phyloP scores from a whole-genome alignment of 2,797 vertebrate species.

The Chelonia mydas region DNA sequence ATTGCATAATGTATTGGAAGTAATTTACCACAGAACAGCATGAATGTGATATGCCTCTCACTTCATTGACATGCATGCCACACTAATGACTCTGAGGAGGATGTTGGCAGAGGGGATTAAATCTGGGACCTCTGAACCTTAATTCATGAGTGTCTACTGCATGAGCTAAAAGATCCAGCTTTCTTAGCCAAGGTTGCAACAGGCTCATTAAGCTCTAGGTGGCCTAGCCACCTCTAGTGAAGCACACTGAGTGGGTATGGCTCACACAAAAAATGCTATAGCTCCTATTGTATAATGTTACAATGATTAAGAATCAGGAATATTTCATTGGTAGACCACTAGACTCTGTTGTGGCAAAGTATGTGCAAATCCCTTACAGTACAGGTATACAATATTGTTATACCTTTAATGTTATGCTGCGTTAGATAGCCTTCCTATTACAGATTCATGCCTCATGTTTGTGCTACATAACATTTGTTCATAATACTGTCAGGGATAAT shows the following conservation, averaged over 20 bases:
- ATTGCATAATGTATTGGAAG: background rate
- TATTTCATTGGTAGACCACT: background rate
- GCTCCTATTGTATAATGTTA: background rate
- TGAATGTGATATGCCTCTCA: background rate
- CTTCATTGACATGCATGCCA: background rate
- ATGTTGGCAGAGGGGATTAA: too few species aligned
- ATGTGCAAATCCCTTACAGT: background rate
- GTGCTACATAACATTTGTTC: background rate
- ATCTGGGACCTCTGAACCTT: too few species aligned
- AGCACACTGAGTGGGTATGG: too few species aligned
- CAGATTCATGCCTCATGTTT: background rate
- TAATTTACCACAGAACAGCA: accelerated
- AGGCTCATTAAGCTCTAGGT: too few species aligned
- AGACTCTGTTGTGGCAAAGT: background rate
- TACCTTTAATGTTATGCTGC: background rate
- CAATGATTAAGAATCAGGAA: background rate
- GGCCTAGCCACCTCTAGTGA: too few species aligned
- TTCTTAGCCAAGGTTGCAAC: too few species aligned
- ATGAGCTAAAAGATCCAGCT: too few species aligned
- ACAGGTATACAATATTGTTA: background rate
- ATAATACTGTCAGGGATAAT: background rate
- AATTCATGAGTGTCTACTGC: too few species aligned
- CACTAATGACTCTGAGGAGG: too few species aligned
- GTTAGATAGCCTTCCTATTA: background rate
- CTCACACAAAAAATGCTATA: background rate